A percentile compares a stretch with the other conserved stretches of the same genome.
Evolutionary conservation across 2,797 vertebrate species (phyloP).

Genomic region (Natrix natrix): DNA sequence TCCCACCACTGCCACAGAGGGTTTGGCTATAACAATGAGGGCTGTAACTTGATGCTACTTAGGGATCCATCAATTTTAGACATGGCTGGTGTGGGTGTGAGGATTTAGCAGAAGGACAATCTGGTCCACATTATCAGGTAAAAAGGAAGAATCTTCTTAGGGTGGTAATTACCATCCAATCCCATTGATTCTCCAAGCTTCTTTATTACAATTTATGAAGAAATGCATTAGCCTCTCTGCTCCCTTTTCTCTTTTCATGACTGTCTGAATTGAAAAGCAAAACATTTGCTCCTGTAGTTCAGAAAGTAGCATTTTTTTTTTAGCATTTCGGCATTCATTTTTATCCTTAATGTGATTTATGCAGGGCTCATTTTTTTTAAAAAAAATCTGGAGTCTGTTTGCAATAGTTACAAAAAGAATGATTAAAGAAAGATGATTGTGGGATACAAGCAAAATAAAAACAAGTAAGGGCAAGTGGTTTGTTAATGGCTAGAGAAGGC

Average conservation of each 20-base stretch:
- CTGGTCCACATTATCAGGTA: too few relatives aligned
- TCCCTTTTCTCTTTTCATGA: background rate
- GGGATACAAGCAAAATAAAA: background rate
- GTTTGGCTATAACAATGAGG: too few relatives aligned
- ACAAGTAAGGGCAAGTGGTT: background rate
- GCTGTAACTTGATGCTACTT: slow-evolving; percentile 28
- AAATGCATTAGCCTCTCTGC: background rate
- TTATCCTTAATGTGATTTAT: background rate
- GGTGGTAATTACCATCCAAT: background rate
- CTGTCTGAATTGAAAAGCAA: background rate
- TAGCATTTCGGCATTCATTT: background rate
- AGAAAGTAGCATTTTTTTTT: background rate
- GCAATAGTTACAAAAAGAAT: background rate
- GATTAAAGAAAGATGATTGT: background rate
- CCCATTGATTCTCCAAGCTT: background rate
- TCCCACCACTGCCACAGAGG: background rate
- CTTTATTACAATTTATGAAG: background rate
- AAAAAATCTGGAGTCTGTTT: background rate
- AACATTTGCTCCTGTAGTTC: background rate
- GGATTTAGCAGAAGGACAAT: background rate
- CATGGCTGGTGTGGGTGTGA: background rate
- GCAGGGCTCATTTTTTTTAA: background rate
- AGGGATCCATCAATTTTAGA: background rate
- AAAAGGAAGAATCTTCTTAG: background rate
- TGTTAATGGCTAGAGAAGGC: background rate